Conservation (phyloP, 2,113 vertebrate species). For the Ranitomeya imitator region DNA sequence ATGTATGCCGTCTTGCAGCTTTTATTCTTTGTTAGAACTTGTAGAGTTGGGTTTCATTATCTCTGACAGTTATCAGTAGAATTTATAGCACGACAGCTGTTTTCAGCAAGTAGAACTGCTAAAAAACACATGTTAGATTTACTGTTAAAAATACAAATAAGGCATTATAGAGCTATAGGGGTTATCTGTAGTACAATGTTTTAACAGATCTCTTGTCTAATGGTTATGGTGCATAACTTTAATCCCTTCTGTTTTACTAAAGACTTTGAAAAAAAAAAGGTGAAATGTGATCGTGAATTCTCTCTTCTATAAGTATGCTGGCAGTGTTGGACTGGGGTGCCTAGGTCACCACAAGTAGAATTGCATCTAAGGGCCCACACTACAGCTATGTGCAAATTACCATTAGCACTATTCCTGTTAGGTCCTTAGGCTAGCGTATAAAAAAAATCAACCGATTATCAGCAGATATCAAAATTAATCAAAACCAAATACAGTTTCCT, state of each 20-base stretch:
- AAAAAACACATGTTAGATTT: conserved; percentile 58
- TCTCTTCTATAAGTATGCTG: conserved; percentile 4
- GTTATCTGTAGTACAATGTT: conserved; percentile 55
- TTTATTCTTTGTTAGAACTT: conserved; percentile 57
- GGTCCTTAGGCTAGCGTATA: no score
- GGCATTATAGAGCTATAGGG: conserved; percentile 57
- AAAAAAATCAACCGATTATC: no score
- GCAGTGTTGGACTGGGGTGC: not conserved
- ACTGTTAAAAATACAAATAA: conserved; percentile 58
- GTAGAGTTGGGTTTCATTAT: conserved; percentile 57
- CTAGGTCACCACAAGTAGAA: no score
- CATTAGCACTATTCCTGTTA: no score
- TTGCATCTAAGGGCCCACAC: no score
- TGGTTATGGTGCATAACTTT: conserved; percentile 46
- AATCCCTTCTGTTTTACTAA: conserved; percentile 18
- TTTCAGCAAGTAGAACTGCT: conserved; percentile 56
- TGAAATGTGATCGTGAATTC: not conserved
- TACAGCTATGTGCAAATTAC: no score
- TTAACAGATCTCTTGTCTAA: conserved; percentile 54
- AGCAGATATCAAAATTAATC: no score
- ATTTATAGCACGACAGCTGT: conserved; percentile 59
- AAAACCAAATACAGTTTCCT: no score
- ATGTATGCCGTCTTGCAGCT: conserved; percentile 35
- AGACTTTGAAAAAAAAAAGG: conserved; percentile 8
- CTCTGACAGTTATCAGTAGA: conserved; percentile 58